These are phyloP conservation scores for Neopipo cinnamomea DNA, from an alignment of 2,113 vertebrate species.

Conservation along the genomic window DNA sequence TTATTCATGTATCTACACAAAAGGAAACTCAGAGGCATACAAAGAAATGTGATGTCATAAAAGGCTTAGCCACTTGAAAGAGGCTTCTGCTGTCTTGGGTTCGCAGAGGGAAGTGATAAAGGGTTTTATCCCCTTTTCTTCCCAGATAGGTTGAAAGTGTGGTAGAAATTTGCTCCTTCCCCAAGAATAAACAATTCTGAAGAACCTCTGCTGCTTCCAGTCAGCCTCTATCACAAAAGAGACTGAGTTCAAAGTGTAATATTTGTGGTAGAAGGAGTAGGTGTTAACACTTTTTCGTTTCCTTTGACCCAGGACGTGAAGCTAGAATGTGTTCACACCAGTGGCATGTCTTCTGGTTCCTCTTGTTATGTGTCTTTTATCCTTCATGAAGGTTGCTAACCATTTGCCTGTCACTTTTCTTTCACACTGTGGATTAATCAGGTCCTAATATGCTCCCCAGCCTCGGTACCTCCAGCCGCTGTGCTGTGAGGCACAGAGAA, in stretches of 20 bases:
- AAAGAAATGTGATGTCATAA: background rate
- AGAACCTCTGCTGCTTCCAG: background rate
- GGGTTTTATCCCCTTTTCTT: background rate
- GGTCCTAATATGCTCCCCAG: background rate
- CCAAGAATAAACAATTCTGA: background rate
- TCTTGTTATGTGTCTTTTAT: background rate
- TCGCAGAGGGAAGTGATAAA: background rate
- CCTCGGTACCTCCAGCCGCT: background rate
- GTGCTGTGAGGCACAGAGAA: background rate
- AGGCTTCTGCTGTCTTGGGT: background rate
- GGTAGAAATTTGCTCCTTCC: background rate
- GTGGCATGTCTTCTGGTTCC: background rate
- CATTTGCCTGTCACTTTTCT: background rate
- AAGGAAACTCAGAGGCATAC: background rate
- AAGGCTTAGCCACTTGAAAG: background rate
- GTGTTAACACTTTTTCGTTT: background rate
- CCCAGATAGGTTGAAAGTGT: background rate
- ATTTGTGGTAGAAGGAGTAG: background rate
- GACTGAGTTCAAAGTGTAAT: background rate
- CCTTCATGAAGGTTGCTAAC: background rate
- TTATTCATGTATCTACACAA: background rate
- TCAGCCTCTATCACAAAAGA: background rate
- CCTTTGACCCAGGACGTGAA: background rate
- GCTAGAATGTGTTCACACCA: background rate
- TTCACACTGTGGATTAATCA: background rate